These are phyloP conservation scores for Drosophila pandora DNA, from an alignment of 1,140 invertebrate genomes.

Conservation along the genomic window DNA sequence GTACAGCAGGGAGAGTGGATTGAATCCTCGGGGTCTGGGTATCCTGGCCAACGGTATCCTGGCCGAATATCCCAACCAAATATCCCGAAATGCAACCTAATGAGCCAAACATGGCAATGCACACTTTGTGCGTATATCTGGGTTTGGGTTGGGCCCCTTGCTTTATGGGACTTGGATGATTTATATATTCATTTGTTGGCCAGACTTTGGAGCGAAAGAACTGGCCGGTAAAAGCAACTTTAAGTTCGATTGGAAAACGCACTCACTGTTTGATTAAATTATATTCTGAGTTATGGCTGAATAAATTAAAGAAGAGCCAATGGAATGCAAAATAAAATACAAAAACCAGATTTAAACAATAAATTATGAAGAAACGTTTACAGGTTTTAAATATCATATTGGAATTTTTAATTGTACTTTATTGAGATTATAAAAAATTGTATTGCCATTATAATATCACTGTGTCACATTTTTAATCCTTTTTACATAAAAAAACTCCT, in stretches of 20 bases:
- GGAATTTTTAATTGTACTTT: too few species aligned
- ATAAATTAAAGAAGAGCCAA: not conserved
- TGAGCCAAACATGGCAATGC: slow-evolving; percentile 37
- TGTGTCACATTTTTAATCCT: not conserved
- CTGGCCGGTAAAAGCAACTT: slow-evolving; percentile 2
- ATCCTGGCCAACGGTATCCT: not conserved
- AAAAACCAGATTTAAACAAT: too few species aligned
- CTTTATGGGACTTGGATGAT: slow-evolving; percentile 29
- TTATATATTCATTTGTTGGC: slow-evolving; percentile 30
- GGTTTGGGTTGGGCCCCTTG: not conserved
- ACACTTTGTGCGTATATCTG: slow-evolving; percentile 26
- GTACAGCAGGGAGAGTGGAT: slow-evolving; percentile 10
- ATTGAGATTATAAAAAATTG: not conserved
- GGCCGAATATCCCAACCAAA: slow-evolving; percentile 4
- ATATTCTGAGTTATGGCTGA: not conserved
- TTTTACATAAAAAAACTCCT: not conserved
- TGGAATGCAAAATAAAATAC: too few species aligned
- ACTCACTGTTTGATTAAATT: not conserved
- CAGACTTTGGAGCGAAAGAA: not conserved
- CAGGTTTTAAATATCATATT: too few species aligned
- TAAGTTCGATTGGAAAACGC: slow-evolving; percentile 3
- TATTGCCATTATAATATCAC: not conserved
- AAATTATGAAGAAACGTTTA: not conserved
- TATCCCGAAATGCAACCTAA: slow-evolving; percentile 33
- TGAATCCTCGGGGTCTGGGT: slow-evolving; percentile 6